Percentiles rank a stretch among this genome's conserved stretches.
phyloP scores from a whole-genome alignment of 2,113 vertebrate genomes.

The Platichthys stellatus region DNA sequence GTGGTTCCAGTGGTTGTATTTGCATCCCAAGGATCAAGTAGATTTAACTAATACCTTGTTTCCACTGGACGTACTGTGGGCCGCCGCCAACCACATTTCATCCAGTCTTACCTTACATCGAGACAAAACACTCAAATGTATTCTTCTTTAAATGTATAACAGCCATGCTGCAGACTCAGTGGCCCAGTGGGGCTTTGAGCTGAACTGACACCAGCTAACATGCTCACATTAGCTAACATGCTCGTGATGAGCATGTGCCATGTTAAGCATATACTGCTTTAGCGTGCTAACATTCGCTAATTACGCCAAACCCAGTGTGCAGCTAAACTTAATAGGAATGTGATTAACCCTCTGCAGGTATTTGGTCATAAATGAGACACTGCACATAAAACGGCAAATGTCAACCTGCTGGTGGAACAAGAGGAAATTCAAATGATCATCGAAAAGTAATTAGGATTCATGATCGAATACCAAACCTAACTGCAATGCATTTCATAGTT shows the following conservation, averaged over 20 bases:
- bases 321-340: background rate
- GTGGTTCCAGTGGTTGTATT: conserved; percentile 63
- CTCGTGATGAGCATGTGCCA: background rate
- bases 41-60: conserved; percentile 62
- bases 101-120: background rate
- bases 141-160: conserved; percentile 1
- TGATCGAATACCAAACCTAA: background rate
- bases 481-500: background rate
- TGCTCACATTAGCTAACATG: background rate
- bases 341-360: background rate
- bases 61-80: conserved; percentile 37
- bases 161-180: background rate
- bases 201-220: background rate
- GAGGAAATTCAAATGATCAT: background rate
- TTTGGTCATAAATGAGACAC: background rate
- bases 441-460: background rate
- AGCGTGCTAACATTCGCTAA: background rate
- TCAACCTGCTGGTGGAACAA: background rate
- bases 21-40: conserved; percentile 68
- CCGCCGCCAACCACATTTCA: conserved; percentile 8
- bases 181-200: background rate
- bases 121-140: background rate
- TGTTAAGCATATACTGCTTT: background rate
- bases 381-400: background rate
- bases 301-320: background rate